phyloP scores from a whole-genome alignment of 2,113 vertebrate species.

The Empidonax alnorum region DNA sequence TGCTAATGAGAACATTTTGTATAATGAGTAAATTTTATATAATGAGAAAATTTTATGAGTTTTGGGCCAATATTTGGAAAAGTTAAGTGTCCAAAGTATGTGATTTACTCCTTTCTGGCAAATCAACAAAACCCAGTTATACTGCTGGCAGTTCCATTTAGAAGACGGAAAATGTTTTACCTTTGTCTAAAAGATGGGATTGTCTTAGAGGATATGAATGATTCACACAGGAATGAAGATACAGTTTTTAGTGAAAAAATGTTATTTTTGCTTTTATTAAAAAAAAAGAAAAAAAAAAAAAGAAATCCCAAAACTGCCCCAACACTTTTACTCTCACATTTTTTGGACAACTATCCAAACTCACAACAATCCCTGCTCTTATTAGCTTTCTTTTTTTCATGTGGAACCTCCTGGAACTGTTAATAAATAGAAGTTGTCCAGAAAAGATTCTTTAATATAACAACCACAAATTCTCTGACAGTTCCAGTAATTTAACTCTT shows the following conservation, averaged over 20 bases:
- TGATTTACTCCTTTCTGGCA: background rate
- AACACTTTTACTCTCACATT: background rate
- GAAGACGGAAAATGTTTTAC: background rate
- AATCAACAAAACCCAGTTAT: background rate
- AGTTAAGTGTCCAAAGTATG: background rate
- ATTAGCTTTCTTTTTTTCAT: conserved; percentile 15
- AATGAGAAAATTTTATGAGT: background rate
- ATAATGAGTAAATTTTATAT: too few relatives aligned
- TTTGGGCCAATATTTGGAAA: background rate
- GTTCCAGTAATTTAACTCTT: conserved; percentile 14
- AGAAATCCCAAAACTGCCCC: background rate
- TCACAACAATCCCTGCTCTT: background rate
- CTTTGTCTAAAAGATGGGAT: background rate
- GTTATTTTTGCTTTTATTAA: background rate
- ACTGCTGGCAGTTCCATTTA: background rate
- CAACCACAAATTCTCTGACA: conserved; percentile 22
- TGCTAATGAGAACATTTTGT: background rate
- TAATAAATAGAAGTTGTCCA: conserved; percentile 15
- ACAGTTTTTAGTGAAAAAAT: background rate
- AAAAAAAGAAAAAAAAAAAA: background rate
- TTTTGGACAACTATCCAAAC: background rate
- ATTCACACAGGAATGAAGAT: background rate
- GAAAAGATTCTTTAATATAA: conserved; percentile 44
- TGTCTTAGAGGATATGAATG: background rate
- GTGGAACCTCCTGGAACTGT: background rate